Percentiles rank a stretch among this genome's conserved stretches.
These are phyloP conservation scores for Fringilla coelebs DNA, from an alignment of 2,797 vertebrate genomes.

Conservation along the genomic window DNA sequence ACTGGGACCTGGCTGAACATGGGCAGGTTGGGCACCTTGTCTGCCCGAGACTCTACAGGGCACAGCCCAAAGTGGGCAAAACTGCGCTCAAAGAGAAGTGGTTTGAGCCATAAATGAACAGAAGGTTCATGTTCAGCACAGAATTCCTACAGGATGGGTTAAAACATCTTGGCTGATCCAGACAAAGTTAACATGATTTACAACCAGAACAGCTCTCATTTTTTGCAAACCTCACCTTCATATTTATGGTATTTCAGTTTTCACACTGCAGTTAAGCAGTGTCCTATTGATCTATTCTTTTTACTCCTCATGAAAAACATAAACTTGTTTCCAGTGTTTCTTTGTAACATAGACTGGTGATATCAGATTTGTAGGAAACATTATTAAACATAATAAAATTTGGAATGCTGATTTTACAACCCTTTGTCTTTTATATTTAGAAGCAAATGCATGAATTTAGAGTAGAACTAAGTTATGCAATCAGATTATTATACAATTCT, in stretches of 20 bases:
- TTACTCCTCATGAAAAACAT: background rate
- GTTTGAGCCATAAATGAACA: background rate
- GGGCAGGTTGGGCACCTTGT: background rate
- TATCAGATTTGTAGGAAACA: background rate
- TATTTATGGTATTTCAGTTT: background rate
- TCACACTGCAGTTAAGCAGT: background rate
- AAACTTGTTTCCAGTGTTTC: background rate
- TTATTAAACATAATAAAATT: background rate
- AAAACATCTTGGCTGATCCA: background rate
- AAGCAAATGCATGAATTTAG: background rate
- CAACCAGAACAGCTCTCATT: background rate
- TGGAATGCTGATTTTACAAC: background rate
- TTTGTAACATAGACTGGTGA: background rate
- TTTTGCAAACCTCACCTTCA: background rate
- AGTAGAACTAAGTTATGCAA: conserved; percentile 8
- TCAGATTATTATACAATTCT: background rate
- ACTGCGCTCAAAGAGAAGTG: accelerated
- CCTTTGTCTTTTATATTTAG: background rate
- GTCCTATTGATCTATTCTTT: background rate
- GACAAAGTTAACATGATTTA: background rate
- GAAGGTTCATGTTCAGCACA: background rate
- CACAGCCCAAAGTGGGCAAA: background rate
- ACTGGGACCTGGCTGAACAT: background rate
- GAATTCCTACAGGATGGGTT: background rate
- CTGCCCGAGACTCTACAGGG: background rate